These are phyloP conservation scores for Drosophila phalerata DNA, from an alignment of 2,888 invertebrate species.

Conservation along the genomic window DNA sequence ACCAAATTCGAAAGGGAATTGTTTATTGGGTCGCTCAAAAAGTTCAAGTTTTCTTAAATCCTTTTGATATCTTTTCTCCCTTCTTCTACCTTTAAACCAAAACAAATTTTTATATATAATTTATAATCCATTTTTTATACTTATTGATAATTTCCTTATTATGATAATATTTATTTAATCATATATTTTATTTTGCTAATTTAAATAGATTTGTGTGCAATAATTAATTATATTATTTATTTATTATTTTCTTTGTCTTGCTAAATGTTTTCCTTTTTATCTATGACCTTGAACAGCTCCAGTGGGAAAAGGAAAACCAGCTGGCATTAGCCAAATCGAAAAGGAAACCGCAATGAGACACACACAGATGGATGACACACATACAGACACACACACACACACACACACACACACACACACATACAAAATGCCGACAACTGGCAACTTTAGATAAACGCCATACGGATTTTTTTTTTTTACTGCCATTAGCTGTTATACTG, in stretches of 20 bases:
- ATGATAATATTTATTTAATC: too few relatives aligned
- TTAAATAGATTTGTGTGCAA: not conserved
- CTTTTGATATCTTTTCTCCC: too few relatives aligned
- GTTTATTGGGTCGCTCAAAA: too few relatives aligned
- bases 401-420: constrained; percentile 3
- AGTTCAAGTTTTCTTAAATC: too few relatives aligned
- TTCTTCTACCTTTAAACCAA: too few relatives aligned
- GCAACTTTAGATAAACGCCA: constrained; percentile 64
- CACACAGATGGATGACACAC: not conserved
- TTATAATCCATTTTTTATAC: too few relatives aligned
- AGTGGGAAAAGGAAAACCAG: constrained; percentile 48
- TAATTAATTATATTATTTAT: constrained; percentile 26
- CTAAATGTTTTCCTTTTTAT: constrained; percentile 17
- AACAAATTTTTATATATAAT: too few relatives aligned
- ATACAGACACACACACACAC: constrained; percentile 7
- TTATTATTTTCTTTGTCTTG: constrained; percentile 3
- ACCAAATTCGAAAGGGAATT: too few relatives aligned
- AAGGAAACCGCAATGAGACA: constrained; percentile 3
- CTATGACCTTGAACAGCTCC: constrained; percentile 8
- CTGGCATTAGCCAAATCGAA: constrained; percentile 33
- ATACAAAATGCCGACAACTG: constrained; percentile 55
- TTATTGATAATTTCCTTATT: too few relatives aligned
- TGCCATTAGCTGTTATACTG: constrained; percentile 47
- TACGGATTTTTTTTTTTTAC: constrained; percentile 41
- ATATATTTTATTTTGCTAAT: too few relatives aligned